Evolutionary conservation across 1,140 invertebrate species (phyloP).

Genomic region (Tetraneura akinire): DNA sequence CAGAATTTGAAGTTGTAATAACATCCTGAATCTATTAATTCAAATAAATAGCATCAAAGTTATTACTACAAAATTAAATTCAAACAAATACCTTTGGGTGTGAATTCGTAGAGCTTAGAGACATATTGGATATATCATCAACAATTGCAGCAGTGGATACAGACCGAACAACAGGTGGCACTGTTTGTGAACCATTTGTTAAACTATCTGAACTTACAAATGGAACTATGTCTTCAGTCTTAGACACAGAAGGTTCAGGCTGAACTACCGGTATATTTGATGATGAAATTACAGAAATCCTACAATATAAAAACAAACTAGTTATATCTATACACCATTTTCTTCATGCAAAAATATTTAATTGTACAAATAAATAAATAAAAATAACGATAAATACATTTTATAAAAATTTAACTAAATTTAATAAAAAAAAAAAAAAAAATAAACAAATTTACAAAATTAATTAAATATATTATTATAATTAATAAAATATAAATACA

Average conservation of each 20-base stretch:
- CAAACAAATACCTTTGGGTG: slow-evolving; percentile 22
- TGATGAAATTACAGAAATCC: slow-evolving; percentile 37
- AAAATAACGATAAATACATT: no score
- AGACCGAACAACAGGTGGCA: slow-evolving; percentile 21
- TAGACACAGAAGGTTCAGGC: slow-evolving; percentile 30
- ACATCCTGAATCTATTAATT: slow-evolving; percentile 30
- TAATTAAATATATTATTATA: no score
- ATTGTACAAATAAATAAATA: no score
- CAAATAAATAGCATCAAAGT: not conserved
- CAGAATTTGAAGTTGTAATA: slow-evolving; percentile 39
- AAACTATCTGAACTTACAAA: slow-evolving; percentile 32
- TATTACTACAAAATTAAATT: not conserved
- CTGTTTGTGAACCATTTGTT: slow-evolving; percentile 35
- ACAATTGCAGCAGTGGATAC: slow-evolving; percentile 14
- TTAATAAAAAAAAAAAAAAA: no score
- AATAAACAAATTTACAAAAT: no score
- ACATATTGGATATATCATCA: slow-evolving; percentile 38
- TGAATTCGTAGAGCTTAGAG: slow-evolving; percentile 2
- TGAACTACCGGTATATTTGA: slow-evolving; percentile 21
- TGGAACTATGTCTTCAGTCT: slow-evolving; percentile 37
- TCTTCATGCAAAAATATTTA: no score
- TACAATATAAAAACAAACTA: not conserved
- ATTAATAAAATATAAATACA: not conserved
- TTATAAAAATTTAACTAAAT: no score
- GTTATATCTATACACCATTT: no score